Percentiles rank a stretch among this genome's conserved stretches.
Conservation (phyloP, 2,113 vertebrate genomes). For the Paramisgurnus dabryanus region DNA sequence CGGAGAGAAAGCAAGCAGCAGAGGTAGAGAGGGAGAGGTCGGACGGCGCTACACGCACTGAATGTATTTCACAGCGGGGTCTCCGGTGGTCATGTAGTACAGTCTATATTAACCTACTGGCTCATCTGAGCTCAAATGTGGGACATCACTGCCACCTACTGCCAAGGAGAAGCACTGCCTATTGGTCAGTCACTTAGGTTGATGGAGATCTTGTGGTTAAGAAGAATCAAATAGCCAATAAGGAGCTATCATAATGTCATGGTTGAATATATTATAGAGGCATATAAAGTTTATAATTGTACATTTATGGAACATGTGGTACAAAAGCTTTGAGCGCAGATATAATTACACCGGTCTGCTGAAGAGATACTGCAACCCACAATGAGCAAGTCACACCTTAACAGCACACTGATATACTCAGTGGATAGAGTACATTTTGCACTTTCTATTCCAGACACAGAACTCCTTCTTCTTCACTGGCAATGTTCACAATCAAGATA, state of each 20-base stretch:
- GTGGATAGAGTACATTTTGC: too few species aligned
- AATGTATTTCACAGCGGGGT: slow-evolving; percentile 40
- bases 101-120: slow-evolving; percentile 1
- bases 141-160: slow-evolving; percentile 60
- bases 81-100: slow-evolving; percentile 29
- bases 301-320: slow-evolving; percentile 11
- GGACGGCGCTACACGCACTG: slow-evolving; percentile 22
- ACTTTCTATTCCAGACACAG: too few species aligned
- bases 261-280: background rate
- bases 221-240: background rate
- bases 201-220: background rate
- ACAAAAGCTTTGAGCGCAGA: background rate
- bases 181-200: background rate
- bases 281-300: background rate
- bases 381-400: background rate
- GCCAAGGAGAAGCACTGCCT: slow-evolving; percentile 28
- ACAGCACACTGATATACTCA: background rate
- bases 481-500: too few species aligned
- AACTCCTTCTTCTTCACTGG: too few species aligned
- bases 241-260: slow-evolving; percentile 12
- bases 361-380: background rate
- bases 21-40: slow-evolving; percentile 32
- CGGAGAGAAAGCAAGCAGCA: slow-evolving; percentile 25
- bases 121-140: slow-evolving; percentile 34
- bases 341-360: slow-evolving; percentile 7